Conservation (phyloP, 1,140 invertebrate species). For the Popillia japonica region DNA sequence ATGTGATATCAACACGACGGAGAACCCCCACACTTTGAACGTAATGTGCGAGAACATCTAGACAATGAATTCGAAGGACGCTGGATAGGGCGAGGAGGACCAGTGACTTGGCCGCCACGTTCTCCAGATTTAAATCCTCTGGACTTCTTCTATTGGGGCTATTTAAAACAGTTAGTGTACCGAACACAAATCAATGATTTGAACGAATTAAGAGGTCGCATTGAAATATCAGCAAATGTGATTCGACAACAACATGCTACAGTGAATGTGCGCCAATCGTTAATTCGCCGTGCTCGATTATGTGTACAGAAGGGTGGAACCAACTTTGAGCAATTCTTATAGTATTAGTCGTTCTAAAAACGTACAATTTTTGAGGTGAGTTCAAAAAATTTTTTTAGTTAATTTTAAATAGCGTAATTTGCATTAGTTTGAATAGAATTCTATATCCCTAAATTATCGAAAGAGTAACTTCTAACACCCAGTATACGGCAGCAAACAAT, state of each 20-base stretch:
- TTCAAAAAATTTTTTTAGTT: neutral
- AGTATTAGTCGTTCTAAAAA: neutral
- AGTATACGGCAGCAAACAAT: neutral
- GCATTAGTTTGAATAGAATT: no score
- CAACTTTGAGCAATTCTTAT: neutral
- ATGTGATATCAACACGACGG: no score
- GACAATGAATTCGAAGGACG: no score
- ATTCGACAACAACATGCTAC: neutral
- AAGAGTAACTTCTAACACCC: no score
- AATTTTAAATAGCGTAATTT: no score
- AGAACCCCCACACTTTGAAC: no score
- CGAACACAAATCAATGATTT: neutral
- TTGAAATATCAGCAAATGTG: neutral
- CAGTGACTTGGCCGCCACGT: no score
- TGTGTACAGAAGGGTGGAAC: neutral
- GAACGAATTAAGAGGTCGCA: neutral
- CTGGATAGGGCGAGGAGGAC: no score
- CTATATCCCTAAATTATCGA: no score
- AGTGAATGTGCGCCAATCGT: neutral
- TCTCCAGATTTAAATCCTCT: no score
- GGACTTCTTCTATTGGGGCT: slow-evolving; percentile 51
- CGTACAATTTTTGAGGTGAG: neutral
- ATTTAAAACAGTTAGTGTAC: slow-evolving; percentile 56
- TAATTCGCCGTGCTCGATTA: neutral
- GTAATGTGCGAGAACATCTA: no score